A percentile compares a stretch with the other conserved stretches of the same genome.
These are phyloP conservation scores for Heteropelma amictum DNA, from an alignment of 2,888 invertebrate species.

Conservation along the genomic window DNA sequence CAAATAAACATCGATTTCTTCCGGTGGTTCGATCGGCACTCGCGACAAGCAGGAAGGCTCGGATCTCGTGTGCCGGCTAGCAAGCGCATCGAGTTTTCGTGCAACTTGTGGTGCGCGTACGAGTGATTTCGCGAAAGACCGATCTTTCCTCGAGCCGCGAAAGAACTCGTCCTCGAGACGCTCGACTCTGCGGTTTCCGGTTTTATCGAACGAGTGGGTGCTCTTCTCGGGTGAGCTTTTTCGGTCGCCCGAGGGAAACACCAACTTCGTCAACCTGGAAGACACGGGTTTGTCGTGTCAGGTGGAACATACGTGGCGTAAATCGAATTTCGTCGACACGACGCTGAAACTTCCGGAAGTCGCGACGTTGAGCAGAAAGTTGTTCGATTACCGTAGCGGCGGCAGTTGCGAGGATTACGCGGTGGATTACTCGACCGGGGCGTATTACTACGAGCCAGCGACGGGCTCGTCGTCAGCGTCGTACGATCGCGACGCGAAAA, in stretches of 20 bases:
- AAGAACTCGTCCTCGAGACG: background rate
- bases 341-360: constrained; percentile 36
- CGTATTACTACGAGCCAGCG: constrained; percentile 39
- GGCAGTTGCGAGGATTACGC: constrained; percentile 35
- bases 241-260: background rate
- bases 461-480: constrained; percentile 32
- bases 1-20: no score
- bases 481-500: constrained; percentile 22
- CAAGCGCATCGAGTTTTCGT: no score
- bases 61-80: no score
- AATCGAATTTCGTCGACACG: constrained; percentile 23
- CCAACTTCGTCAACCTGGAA: constrained; percentile 53
- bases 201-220: background rate
- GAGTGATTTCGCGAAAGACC: no score
- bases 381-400: constrained; percentile 45
- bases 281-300: constrained; percentile 45
- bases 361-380: constrained; percentile 36
- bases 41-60: no score
- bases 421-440: constrained; percentile 49
- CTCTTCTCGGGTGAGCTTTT: background rate
- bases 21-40: no score
- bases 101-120: no score
- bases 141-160: no score
- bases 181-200: background rate
- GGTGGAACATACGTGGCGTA: constrained; percentile 49